Percentiles rank a stretch among this genome's conserved stretches.
Evolutionary conservation across 2,113 vertebrate species (phyloP).

Genomic region (Seriola quinqueradiata): DNA sequence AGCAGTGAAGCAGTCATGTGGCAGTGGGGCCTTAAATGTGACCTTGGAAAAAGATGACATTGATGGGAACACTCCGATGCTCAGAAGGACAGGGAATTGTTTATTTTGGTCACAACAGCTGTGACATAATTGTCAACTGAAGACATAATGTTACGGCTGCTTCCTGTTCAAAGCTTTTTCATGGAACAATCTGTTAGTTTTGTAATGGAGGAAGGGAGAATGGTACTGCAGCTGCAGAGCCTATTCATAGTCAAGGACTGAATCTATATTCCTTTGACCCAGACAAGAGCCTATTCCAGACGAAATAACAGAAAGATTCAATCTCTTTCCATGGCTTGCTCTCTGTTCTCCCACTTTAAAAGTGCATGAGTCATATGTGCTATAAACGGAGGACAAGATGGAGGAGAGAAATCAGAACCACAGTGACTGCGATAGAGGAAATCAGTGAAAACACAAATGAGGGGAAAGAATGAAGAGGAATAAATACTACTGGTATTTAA

Average conservation of each 20-base stretch:
- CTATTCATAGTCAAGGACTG: not conserved
- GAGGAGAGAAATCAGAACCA: constrained; percentile 61
- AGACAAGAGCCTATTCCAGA: constrained; percentile 18
- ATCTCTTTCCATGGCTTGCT: constrained; percentile 16
- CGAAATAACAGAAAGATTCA: constrained; percentile 11
- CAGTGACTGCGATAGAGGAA: constrained; percentile 24
- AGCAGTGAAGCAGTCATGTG: constrained; percentile 42
- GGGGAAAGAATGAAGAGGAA: constrained; percentile 6
- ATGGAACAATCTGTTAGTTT: constrained; percentile 43
- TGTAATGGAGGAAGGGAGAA: constrained; percentile 24
- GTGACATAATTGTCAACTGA: constrained; percentile 44
- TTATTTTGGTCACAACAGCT: constrained; percentile 65
- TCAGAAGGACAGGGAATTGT: constrained; percentile 43
- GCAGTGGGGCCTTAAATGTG: constrained; percentile 70
- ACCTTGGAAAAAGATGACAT: constrained; percentile 80
- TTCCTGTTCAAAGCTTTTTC: constrained; percentile 50
- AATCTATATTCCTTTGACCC: constrained; percentile 40
- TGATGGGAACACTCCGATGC: constrained; percentile 45
- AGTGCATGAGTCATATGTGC: constrained; percentile 71
- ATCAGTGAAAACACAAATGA: constrained; percentile 41
- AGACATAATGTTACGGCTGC: constrained; percentile 34
- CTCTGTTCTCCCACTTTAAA: constrained; percentile 48
- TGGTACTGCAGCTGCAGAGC: constrained; percentile 35
- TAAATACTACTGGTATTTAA: constrained; percentile 4
- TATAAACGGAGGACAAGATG: constrained; percentile 77